Conservation (phyloP, 2,797 vertebrate species). For the Aselliscus stoliczkanus region DNA sequence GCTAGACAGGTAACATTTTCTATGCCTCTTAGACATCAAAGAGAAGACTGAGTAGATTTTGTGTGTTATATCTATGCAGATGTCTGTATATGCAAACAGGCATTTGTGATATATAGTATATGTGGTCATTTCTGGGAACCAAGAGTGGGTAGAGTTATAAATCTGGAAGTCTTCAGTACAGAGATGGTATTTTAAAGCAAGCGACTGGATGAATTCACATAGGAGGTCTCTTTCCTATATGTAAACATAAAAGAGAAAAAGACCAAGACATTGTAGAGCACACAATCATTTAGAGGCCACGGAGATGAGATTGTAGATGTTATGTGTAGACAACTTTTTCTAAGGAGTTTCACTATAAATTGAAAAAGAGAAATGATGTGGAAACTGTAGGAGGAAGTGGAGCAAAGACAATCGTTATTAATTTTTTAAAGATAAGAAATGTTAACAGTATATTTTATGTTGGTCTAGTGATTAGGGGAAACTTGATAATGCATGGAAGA, state of each 20-base stretch:
- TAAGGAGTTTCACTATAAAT: not conserved
- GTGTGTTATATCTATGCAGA: not conserved
- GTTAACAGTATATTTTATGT: not conserved
- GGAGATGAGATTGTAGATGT: not conserved
- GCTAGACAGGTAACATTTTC: not conserved
- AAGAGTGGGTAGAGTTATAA: not conserved
- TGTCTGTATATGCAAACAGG: not conserved
- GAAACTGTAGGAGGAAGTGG: not conserved
- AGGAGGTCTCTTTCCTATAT: not conserved
- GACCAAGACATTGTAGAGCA: not conserved
- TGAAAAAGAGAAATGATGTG: not conserved
- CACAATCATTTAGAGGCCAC: not conserved
- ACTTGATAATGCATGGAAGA: not conserved
- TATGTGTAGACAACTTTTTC: not conserved
- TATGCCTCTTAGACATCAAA: not conserved
- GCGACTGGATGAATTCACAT: not conserved
- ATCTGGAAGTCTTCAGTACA: not conserved
- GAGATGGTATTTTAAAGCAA: not conserved
- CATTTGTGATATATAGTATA: not conserved
- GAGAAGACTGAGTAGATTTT: not conserved
- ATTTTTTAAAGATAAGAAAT: not conserved
- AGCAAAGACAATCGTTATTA: not conserved
- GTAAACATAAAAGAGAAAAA: not conserved
- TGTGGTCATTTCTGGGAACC: not conserved
- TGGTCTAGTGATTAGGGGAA: not conserved